These are phyloP conservation scores for Parus major DNA, from an alignment of 2,113 vertebrate genomes.

Conservation along the genomic window DNA sequence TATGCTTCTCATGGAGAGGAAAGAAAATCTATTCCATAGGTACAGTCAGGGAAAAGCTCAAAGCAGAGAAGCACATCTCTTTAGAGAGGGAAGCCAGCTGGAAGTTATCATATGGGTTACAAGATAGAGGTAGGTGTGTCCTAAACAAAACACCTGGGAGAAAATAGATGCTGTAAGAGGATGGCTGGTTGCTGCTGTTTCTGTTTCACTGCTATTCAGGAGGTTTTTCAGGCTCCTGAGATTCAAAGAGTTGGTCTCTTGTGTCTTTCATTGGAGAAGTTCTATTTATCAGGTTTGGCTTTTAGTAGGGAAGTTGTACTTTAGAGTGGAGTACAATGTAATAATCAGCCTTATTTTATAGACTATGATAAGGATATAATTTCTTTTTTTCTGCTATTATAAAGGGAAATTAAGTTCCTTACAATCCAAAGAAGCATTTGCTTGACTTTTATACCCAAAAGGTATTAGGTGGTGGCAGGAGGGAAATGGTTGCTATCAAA, in stretches of 20 bases:
- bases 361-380: background rate
- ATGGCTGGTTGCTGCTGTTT: background rate
- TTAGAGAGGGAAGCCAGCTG: background rate
- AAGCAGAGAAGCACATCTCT: background rate
- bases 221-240: background rate
- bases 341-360: background rate
- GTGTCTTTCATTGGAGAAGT: background rate
- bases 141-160: background rate
- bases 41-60: background rate
- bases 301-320: background rate
- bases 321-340: background rate
- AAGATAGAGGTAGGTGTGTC: background rate
- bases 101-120: background rate
- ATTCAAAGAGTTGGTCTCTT: background rate
- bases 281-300: background rate
- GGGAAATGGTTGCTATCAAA: background rate
- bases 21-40: background rate
- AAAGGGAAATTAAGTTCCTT: background rate
- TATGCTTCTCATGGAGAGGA: background rate
- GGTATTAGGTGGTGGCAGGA: no score
- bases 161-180: background rate
- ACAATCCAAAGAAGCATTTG: background rate
- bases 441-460: background rate
- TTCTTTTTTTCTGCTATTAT: background rate
- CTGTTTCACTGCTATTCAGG: background rate